Base-by-base conservation (phyloP, 2,888 invertebrate species). In the Tuta absoluta region DNA sequence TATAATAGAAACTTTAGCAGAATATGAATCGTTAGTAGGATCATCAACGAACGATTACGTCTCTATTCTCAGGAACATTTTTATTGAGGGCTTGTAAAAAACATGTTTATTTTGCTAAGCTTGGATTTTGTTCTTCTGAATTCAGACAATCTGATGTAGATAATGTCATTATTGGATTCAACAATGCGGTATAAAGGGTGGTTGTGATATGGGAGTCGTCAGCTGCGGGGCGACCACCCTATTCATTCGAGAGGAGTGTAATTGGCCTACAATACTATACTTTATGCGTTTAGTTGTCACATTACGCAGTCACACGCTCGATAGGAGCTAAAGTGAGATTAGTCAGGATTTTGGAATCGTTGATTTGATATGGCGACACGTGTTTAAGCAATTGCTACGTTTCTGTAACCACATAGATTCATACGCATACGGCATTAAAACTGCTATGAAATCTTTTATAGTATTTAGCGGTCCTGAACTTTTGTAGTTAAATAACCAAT, bases 241-340 rank as follows among this genome's bases (percentile, higher is more conserved):
- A 33, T 33, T 33, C 33, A 10, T 33, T 33, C 70, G 68, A 71
- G 73, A 72, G 45, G 4, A 23, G 75, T 76, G 81, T 85, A 86
- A 87, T 87, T 85, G 86, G 74, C 68, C 73, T 72, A 84, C 84
- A 87, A 85, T 82, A 71, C 78, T 72, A 78, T 75, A 80, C 86
- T 82, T 86, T 86, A 83, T 81, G 76, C 72, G 83, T 85, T 45
- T 45, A 45, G 45, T 45, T 89, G 89, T 89, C 88, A 85, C 78
- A 81, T 86, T 81, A 75, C 78, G 86, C 87, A 78, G 80, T 87
- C 84, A 84, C 80, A 74, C 85, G 84, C 81, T 81, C 79, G 82
- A 85, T 86, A 80, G 79, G 83, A 75, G 79, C 71, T 78, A 82
- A 84, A 83, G 76, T 78, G 76, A 81, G 73, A 74, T 74, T 69